These are phyloP conservation scores for Gastracanthus pulcherrimus DNA, from an alignment of 2,888 invertebrate genomes.

Conservation along the genomic window DNA sequence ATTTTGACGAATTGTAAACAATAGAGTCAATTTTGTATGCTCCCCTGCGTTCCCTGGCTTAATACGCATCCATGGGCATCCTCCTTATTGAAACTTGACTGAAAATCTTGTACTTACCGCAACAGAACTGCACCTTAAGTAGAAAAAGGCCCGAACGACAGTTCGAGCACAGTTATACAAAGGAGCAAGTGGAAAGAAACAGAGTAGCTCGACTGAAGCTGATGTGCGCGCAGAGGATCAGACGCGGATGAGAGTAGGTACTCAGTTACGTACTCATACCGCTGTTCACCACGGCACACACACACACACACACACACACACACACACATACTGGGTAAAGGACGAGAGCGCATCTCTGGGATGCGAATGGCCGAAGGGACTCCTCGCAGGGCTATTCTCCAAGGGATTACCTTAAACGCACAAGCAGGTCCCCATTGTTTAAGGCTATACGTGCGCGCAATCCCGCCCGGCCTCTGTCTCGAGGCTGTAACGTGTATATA, in stretches of 20 bases:
- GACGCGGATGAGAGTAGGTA: slow-evolving; percentile 44
- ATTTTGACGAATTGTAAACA: too few relatives aligned
- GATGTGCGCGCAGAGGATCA: slow-evolving; percentile 17
- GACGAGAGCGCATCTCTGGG: slow-evolving; percentile 67
- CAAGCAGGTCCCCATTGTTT: slow-evolving; percentile 74
- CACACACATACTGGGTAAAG: slow-evolving; percentile 68
- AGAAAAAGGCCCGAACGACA: too few relatives aligned
- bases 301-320: too few relatives aligned
- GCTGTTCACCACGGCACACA: too few relatives aligned
- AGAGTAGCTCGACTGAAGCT: not conserved
- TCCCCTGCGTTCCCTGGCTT: too few relatives aligned
- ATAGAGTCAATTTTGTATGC: too few relatives aligned
- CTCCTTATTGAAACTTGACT: too few relatives aligned
- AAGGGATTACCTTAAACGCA: slow-evolving; percentile 75
- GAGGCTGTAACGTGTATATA: not conserved
- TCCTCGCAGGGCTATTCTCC: slow-evolving; percentile 67
- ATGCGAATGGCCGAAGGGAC: slow-evolving; percentile 71
- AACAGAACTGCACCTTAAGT: not conserved
- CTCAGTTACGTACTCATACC: too few relatives aligned
- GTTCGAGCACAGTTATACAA: not conserved
- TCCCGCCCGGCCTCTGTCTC: slow-evolving; percentile 63
- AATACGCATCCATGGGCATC: too few relatives aligned
- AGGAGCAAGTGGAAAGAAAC: not conserved
- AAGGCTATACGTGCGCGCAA: slow-evolving; percentile 74
- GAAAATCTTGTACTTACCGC: too few relatives aligned